A percentile compares a stretch with the other conserved stretches of the same genome.
These are phyloP conservation scores for Ellobius talpinus DNA, from an alignment of 2,113 vertebrate genomes.

Conservation along the genomic window DNA sequence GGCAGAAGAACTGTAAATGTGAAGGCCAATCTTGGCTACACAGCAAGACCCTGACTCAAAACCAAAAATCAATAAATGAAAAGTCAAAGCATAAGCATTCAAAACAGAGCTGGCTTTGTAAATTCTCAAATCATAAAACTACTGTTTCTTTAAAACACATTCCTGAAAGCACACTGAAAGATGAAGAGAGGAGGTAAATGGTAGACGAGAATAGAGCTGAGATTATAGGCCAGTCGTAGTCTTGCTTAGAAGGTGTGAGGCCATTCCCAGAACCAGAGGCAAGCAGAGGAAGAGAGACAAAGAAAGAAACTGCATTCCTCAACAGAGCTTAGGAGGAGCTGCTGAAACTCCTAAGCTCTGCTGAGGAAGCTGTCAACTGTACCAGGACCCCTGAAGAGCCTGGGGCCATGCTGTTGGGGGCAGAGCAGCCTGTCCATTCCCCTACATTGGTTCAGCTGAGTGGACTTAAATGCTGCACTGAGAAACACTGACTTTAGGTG, in stretches of 20 bases:
- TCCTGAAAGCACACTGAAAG: neutral
- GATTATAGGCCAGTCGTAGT: neutral
- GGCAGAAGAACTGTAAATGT: neutral
- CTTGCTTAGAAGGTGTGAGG: neutral
- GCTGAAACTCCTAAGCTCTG: neutral
- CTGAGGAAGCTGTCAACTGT: fast-evolving
- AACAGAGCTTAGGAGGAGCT: neutral
- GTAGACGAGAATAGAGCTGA: neutral
- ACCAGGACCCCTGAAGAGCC: neutral
- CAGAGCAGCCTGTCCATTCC: fast-evolving
- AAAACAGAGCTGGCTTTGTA: neutral
- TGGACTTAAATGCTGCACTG: neutral
- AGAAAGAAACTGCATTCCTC: neutral
- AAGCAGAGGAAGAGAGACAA: neutral
- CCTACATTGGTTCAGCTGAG: neutral
- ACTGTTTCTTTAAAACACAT: neutral
- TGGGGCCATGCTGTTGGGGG: neutral
- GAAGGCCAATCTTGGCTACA: neutral
- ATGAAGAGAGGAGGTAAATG: neutral
- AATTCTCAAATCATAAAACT: slow-evolving; percentile 23
- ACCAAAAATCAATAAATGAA: neutral
- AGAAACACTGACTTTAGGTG: slow-evolving; percentile 27
- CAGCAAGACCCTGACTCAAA: neutral
- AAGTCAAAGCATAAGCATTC: neutral
- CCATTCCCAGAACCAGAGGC: neutral